phyloP scores from a whole-genome alignment of 2,888 invertebrate species.

The Operophtera brumata region DNA sequence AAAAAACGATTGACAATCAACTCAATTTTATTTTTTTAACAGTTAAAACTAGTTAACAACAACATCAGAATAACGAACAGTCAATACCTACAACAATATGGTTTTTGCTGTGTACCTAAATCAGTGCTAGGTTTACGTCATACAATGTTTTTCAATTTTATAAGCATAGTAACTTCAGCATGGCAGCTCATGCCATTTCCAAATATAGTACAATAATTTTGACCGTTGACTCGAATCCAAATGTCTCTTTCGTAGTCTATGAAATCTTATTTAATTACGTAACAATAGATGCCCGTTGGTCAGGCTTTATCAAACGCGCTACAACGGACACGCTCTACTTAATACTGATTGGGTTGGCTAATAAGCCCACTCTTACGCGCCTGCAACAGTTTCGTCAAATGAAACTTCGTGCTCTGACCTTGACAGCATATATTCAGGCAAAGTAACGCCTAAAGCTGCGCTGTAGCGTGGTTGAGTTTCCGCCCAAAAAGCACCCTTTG shows the following conservation, averaged over 20 bases:
- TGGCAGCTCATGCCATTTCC: neutral
- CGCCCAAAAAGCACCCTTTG: slow-evolving; percentile 83
- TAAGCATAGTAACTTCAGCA: no score
- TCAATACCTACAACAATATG: neutral
- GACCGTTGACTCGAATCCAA: slow-evolving; percentile 16
- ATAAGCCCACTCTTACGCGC: slow-evolving; percentile 63
- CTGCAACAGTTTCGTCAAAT: slow-evolving; percentile 81
- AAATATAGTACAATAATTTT: neutral
- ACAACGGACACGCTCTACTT: slow-evolving; percentile 74
- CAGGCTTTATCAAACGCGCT: slow-evolving; percentile 61
- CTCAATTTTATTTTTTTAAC: slow-evolving; percentile 50
- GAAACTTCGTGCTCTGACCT: slow-evolving; percentile 84
- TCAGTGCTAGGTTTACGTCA: slow-evolving; percentile 1
- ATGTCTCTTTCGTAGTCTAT: slow-evolving; percentile 43
- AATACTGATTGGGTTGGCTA: slow-evolving; percentile 62
- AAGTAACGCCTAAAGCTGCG: slow-evolving; percentile 81
- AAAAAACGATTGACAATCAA: slow-evolving; percentile 33
- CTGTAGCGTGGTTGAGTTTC: slow-evolving; percentile 85
- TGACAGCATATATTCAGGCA: slow-evolving; percentile 85
- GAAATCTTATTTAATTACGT: slow-evolving; percentile 69
- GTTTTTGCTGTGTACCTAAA: neutral
- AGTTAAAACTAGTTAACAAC: slow-evolving; percentile 78
- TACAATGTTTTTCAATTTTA: neutral
- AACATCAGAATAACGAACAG: slow-evolving; percentile 30
- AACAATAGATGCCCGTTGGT: slow-evolving; percentile 64